Evolutionary conservation across 2,888 invertebrate species (phyloP), one percentile per base, ranked within the genome.

Genomic region (Melanostoma mellinum): DNA sequence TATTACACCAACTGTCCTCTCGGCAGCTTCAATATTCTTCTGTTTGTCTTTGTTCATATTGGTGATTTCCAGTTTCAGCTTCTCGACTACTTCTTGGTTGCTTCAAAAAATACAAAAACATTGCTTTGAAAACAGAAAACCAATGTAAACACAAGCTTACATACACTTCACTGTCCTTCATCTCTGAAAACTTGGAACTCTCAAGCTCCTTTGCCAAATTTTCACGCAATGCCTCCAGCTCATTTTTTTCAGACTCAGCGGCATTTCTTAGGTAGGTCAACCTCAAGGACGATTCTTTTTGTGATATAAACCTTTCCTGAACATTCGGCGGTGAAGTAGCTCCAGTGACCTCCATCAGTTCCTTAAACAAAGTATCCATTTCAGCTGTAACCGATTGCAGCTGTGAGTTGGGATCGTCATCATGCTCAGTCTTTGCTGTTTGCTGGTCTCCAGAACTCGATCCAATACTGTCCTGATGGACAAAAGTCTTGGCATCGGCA

Each of bases 141-240:
- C 48, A 48, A 36, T 2, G 0, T 56, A 0, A n/a, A 8, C 1
- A 20, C 20, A 3, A 10, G 30, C 6, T 2, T 80, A 91, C 93
- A 92, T 91, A 96, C 96, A 95, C 94, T 91, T 96, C 96, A 79
- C 94, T 94, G 87, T 96, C 96, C 89, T 95, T 95, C 8, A 95
- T 95, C 86, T 96, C 96, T 0, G 95, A 94, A 89, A 95, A 97
- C 89, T 96, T 96, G 81, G 94, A 95, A 2, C 94, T 93, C 87
- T 97, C 96, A 65, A 96, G 91, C 88, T 96, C 95, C 0, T 93
- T 92, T 82, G 93, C 92, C 46, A 96, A 92, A 0, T 92, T 90
- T 10, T 96, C 94, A 81, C 95, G 93, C 36, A 93, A 93, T 40
- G 92, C 92, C 88, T 96, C 96, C 78, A 96, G 88, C 52, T 92